Percentiles rank a stretch among this genome's conserved stretches.
Evolutionary conservation across 2,113 vertebrate genomes (phyloP).

Genomic region (Clarias batrachus): DNA sequence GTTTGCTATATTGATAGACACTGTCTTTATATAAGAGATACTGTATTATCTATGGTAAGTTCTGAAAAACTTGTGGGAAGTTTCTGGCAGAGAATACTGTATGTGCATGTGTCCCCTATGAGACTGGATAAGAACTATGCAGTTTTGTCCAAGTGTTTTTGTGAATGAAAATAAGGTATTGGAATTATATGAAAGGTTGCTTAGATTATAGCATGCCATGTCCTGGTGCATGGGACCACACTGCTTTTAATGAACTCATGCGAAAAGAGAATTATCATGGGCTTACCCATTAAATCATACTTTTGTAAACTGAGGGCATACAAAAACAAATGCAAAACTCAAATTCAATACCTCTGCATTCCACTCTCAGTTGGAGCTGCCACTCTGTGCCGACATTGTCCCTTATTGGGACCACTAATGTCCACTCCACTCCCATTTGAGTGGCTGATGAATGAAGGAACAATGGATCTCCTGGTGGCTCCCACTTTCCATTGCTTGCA

Average conservation of each 20-base stretch:
- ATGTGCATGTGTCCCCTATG: not conserved
- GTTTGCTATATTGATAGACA: not conserved
- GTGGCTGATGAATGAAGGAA: constrained; percentile 81
- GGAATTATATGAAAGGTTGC: not conserved
- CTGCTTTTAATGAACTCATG: constrained; percentile 6
- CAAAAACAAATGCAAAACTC: constrained; percentile 68
- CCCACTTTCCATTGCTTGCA: constrained; percentile 70
- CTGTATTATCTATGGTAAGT: not conserved
- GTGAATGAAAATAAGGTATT: constrained; percentile 3
- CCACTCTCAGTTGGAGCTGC: constrained; percentile 79
- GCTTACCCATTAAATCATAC: constrained; percentile 42
- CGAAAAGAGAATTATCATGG: constrained; percentile 22
- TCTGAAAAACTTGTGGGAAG: too few relatives aligned
- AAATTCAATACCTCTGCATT: constrained; percentile 73
- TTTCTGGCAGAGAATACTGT: too few relatives aligned
- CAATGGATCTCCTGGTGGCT: constrained; percentile 76
- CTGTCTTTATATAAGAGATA: not conserved
- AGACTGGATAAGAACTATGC: not conserved
- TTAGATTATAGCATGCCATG: constrained; percentile 2
- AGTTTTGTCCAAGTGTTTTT: not conserved
- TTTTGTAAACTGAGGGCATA: constrained; percentile 65
- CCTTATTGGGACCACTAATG: constrained; percentile 72
- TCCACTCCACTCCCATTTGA: constrained; percentile 76
- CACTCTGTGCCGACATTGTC: constrained; percentile 76
- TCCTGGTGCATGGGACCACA: constrained; percentile 19